Evolutionary conservation across 2,888 invertebrate genomes (phyloP), one percentile per base, ranked within the genome.

Genomic region (Rhingia campestris): DNA sequence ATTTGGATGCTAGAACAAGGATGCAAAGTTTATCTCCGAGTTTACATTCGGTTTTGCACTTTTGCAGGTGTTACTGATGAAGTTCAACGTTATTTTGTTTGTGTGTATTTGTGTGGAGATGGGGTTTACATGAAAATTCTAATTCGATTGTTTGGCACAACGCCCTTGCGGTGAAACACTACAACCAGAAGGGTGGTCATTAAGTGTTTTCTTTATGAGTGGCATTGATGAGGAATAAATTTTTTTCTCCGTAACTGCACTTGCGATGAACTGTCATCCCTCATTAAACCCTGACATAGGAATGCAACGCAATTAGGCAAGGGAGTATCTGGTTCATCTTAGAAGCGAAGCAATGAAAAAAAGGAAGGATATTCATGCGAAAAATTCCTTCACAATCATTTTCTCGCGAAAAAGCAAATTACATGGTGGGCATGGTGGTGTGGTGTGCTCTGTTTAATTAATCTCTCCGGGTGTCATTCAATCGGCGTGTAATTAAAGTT

Each of bases 401-500:
- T 73, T 45, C 39, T 51, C 32, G 67, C 59, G 22, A 22, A 2
- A 22, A 43, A 45, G 80, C 59, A 80, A 79, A 73, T 77, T 77
- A 77, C 77, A 53, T 61, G 53, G 43, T 58, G 51, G 64, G 66
- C 72, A 30, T 43, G 47, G 3, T 41, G 41, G 30, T 6, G 14
- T 32, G 22, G 22, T 53, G 61, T 30, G 64, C 66, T 61, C 41
- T 74, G 73, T 87, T 87, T 87, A 87, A 87, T 87, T 87, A 87
- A 87, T 87, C 86, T 85, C 64, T 77, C 63, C 81, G 53, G 22
- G 81, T 86, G 86, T 86, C 86, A 87, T 87, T 87, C 87, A 88
- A 88, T 88, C 86, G 87, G 86, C 85, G 81, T 86, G 86, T 87
- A 88, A 88, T 88, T 88, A 88, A 87, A 87, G 86, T 86, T 76